phyloP scores from a whole-genome alignment of 1,140 invertebrate species.

The Drosophila yakuba region DNA sequence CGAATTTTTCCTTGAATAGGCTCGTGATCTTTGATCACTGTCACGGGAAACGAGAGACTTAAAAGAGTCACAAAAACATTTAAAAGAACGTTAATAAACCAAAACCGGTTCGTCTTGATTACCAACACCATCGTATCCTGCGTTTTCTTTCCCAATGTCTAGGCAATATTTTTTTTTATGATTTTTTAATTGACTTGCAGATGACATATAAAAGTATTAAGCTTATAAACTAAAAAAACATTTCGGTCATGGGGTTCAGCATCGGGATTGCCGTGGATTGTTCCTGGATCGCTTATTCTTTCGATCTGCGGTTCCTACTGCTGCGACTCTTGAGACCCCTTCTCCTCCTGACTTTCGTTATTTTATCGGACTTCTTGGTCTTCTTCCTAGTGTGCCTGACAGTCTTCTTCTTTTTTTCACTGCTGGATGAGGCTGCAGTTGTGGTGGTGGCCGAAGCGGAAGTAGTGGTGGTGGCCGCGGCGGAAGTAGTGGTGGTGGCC shows the following conservation, averaged over 20 bases:
- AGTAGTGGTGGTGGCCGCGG: neutral
- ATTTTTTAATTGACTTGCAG: neutral
- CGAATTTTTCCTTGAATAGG: too few relatives aligned
- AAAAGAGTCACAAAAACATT: too few relatives aligned
- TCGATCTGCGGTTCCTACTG: neutral
- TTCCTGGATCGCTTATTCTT: too few relatives aligned
- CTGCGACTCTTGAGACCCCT: neutral
- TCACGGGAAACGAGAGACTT: too few relatives aligned
- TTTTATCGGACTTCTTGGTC: too few relatives aligned
- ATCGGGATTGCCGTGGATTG: too few relatives aligned
- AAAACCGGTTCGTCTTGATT: too few relatives aligned
- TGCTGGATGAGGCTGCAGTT: neutral
- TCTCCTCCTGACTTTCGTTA: neutral
- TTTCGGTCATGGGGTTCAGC: neutral
- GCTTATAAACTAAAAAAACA: neutral
- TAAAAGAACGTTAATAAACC: too few relatives aligned
- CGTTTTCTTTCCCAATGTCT: too few relatives aligned
- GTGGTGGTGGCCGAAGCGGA: neutral
- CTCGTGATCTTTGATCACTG: too few relatives aligned
- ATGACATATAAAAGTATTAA: neutral
- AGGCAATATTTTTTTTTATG: neutral
- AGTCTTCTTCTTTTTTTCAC: neutral
- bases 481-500: neutral
- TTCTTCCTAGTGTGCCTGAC: neutral
- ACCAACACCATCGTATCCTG: too few relatives aligned